phyloP scores from a whole-genome alignment of 2,113 vertebrate genomes.

The Egretta garzetta region DNA sequence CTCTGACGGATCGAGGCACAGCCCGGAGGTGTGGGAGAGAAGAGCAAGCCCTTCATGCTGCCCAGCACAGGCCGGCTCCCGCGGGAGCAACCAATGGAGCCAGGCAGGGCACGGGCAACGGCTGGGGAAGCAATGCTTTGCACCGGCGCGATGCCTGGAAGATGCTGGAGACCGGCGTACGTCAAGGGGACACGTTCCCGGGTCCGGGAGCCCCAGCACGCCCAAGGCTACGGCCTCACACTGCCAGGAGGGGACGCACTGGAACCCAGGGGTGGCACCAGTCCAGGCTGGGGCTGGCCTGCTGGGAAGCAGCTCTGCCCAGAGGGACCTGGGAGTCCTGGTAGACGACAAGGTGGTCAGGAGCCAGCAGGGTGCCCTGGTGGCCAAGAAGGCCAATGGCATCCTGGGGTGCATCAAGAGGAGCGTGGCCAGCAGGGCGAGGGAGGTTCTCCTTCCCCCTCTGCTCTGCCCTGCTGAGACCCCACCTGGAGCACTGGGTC shows the following conservation, averaged over 20 bases:
- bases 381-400: too few relatives aligned
- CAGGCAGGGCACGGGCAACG: background rate
- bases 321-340: too few relatives aligned
- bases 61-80: background rate
- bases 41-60: background rate
- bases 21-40: background rate
- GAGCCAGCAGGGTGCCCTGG: too few relatives aligned
- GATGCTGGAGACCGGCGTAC: background rate
- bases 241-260: background rate
- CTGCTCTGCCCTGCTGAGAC: too few relatives aligned
- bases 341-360: too few relatives aligned
- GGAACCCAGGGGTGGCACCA: background rate
- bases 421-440: too few relatives aligned
- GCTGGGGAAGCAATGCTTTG: background rate
- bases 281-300: too few relatives aligned
- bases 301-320: too few relatives aligned
- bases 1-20: background rate
- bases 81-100: background rate
- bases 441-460: too few relatives aligned
- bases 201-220: fast-evolving
- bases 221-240: background rate
- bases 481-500: too few relatives aligned
- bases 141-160: fast-evolving
- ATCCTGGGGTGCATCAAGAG: too few relatives aligned
- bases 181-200: background rate